A percentile compares a stretch with the other conserved stretches of the same genome.
Evolutionary conservation across 2,797 vertebrate genomes (phyloP).

Genomic region (Enoplosus armatus): DNA sequence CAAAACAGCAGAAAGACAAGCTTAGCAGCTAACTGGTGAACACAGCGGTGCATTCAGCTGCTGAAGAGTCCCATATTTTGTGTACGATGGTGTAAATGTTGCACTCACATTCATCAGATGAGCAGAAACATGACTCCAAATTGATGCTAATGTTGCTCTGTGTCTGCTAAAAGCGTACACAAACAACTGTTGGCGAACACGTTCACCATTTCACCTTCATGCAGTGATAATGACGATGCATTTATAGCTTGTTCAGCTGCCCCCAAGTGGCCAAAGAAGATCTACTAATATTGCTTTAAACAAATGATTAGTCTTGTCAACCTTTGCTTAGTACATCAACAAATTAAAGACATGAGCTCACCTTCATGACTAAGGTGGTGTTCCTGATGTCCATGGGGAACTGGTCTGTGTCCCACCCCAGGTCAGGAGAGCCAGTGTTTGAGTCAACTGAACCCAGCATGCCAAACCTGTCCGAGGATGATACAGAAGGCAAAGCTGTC

Average conservation of each 20-base stretch:
- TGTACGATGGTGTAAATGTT: background rate
- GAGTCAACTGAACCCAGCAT: conserved; percentile 85
- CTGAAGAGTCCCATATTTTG: background rate
- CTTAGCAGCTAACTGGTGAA: background rate
- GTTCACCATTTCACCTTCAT: background rate
- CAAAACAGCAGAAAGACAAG: background rate
- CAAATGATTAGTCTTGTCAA: background rate
- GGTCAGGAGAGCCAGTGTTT: conserved; percentile 81
- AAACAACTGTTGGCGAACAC: background rate
- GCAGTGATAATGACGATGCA: too few relatives aligned
- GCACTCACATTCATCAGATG: background rate
- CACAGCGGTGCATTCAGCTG: background rate
- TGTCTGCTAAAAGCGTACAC: background rate
- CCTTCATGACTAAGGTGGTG: conserved; percentile 83
- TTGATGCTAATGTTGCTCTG: background rate
- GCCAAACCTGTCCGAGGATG: conserved; percentile 68
- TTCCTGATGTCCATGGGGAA: conserved; percentile 84
- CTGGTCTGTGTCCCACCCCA: conserved; percentile 84
- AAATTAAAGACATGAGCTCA: conserved; percentile 21
- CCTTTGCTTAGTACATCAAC: background rate
- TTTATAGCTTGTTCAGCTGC: background rate
- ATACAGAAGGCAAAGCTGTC: background rate
- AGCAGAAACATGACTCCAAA: background rate
- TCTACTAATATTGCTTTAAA: background rate
- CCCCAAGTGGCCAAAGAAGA: background rate